Conservation (phyloP, 2,797 vertebrate species). For the Tokudaia muenninki region DNA sequence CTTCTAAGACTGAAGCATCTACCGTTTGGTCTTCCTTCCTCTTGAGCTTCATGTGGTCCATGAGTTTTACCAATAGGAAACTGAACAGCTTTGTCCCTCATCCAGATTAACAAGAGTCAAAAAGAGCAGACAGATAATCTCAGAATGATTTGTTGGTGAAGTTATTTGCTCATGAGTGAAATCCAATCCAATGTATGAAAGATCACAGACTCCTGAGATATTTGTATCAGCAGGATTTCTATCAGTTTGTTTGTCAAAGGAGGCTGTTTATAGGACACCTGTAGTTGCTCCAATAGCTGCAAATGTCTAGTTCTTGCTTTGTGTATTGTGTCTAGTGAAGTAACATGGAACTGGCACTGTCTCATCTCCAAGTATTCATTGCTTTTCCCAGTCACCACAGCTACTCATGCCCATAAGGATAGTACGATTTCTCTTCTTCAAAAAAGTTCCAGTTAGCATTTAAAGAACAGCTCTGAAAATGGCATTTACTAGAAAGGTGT, state of each 20-base stretch:
- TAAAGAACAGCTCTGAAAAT: not conserved
- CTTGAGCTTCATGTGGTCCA: too few relatives aligned
- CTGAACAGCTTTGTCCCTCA: not conserved
- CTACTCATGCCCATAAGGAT: not conserved
- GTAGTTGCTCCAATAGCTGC: not conserved
- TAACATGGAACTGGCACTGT: not conserved
- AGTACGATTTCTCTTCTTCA: not conserved
- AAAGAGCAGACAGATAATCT: not conserved
- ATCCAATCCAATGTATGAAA: not conserved
- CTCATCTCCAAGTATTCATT: not conserved
- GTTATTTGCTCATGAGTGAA: not conserved
- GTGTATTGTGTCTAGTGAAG: not conserved
- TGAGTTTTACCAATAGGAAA: not conserved
- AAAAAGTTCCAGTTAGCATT: not conserved
- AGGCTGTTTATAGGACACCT: not conserved
- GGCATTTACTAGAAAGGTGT: rapidly evolving
- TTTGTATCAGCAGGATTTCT: not conserved
- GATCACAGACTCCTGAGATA: not conserved
- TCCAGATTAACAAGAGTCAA: not conserved
- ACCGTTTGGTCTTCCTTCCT: too few relatives aligned
- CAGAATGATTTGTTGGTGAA: not conserved
- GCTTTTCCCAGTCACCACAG: not conserved
- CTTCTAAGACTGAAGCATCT: too few relatives aligned
- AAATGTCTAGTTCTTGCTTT: not conserved
- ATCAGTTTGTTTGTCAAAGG: not conserved